These are phyloP conservation scores for Takifugu ocellatus DNA, from an alignment of 2,797 vertebrate species.

Conservation along the genomic window DNA sequence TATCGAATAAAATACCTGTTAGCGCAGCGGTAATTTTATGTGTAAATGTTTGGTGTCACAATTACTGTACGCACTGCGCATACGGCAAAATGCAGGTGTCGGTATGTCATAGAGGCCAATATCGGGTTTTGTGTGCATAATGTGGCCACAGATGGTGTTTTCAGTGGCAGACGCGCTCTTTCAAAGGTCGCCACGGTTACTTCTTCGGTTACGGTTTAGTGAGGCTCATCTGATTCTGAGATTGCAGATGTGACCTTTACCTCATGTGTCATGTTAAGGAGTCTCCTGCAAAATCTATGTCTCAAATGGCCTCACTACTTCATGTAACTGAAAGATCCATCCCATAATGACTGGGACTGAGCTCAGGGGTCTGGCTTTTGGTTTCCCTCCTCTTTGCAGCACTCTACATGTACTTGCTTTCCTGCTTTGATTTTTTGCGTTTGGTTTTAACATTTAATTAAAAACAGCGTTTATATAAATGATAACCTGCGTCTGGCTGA, in stretches of 20 bases:
- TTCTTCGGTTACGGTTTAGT: not conserved
- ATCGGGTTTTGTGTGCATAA: not conserved
- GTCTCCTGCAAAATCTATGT: conserved; percentile 16
- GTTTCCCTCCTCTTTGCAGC: not conserved
- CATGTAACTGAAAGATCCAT: conserved; percentile 2
- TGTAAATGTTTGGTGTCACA: not conserved
- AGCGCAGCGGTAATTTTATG: no score
- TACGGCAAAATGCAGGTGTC: conserved; percentile 1
- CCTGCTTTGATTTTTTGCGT: no score
- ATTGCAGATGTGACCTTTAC: conserved; percentile 7
- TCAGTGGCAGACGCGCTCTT: not conserved
- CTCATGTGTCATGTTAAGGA: not conserved
- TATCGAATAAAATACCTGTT: no score
- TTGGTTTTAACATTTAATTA: not conserved
- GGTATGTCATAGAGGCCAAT: not conserved
- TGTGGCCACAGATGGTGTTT: not conserved
- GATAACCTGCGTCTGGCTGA: not conserved
- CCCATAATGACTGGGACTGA: not conserved
- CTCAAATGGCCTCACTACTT: conserved; percentile 4
- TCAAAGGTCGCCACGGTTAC: conserved; percentile 5
- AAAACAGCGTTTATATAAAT: not conserved
- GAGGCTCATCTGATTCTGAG: not conserved
- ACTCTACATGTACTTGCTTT: no score
- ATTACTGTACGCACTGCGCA: conserved; percentile 3
- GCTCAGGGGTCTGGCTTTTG: not conserved